Conservation (phyloP, 2,888 invertebrate species). For the Apamea sordens region DNA sequence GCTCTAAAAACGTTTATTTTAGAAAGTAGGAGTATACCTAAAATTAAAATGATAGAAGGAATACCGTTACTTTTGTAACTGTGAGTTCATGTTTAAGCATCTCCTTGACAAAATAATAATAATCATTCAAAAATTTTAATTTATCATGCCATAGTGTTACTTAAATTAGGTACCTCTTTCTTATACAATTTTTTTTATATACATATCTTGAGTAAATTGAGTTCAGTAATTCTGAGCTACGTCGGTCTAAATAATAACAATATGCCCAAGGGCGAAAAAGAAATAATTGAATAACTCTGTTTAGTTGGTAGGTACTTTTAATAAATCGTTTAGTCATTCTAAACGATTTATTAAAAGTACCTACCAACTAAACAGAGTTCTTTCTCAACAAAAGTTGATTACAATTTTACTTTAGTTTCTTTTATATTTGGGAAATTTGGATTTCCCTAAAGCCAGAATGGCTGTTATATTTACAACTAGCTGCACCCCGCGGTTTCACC, state of each 20-base stretch:
- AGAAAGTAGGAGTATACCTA: background rate
- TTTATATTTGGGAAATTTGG: background rate
- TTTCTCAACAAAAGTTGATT: background rate
- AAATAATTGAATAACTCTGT: constrained; percentile 7
- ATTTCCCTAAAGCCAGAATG: background rate
- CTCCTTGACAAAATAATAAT: background rate
- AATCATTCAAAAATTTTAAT: too few species aligned
- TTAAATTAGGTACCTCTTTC: background rate
- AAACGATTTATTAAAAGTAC: too few species aligned
- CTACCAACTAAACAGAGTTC: background rate
- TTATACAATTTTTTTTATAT: background rate
- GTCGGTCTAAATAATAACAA: constrained; percentile 3
- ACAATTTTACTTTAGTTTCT: background rate
- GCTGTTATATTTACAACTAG: background rate
- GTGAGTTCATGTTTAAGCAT: background rate
- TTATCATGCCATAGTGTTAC: too few species aligned
- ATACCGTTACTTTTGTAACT: background rate
- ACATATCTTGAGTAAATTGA: background rate
- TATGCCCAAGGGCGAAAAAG: background rate
- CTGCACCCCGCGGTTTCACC: too few species aligned
- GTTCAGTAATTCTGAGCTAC: background rate
- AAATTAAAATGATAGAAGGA: background rate
- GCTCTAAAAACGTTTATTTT: background rate
- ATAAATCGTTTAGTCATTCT: background rate
- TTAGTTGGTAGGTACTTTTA: background rate